Conservation (phyloP, 2,888 invertebrate species). For the Drosophila trichaetosa region DNA sequence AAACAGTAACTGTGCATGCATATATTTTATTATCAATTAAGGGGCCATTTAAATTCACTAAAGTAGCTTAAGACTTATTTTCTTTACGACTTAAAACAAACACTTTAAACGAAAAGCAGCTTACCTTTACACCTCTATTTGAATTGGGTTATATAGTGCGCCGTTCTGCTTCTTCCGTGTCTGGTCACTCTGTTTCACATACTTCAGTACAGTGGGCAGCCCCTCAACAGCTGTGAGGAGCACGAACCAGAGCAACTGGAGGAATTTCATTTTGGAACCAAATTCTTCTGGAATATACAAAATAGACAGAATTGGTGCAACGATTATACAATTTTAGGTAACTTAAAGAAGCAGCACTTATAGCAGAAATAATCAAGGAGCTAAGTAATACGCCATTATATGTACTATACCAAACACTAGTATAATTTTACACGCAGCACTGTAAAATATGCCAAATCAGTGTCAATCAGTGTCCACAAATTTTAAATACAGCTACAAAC, state of each 20-base stretch:
- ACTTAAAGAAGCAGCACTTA: background rate
- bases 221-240: constrained; percentile 25
- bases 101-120: background rate
- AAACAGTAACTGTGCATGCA: too few relatives aligned
- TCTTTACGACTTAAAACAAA: background rate
- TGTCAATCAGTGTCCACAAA: constrained; percentile 28
- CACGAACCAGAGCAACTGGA: background rate
- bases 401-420: background rate
- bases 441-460: constrained; percentile 3
- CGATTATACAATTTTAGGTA: background rate
- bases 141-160: background rate
- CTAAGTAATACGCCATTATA: too few relatives aligned
- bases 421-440: background rate
- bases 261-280: background rate
- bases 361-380: background rate
- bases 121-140: background rate
- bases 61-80: background rate
- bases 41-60: too few relatives aligned
- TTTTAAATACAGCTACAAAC: constrained; percentile 27
- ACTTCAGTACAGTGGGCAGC: background rate
- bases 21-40: too few relatives aligned
- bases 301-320: background rate
- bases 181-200: background rate
- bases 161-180: too few relatives aligned
- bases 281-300: background rate